Evolutionary conservation across 2,113 vertebrate genomes (phyloP).

Genomic region (Meriones unguiculatus): DNA sequence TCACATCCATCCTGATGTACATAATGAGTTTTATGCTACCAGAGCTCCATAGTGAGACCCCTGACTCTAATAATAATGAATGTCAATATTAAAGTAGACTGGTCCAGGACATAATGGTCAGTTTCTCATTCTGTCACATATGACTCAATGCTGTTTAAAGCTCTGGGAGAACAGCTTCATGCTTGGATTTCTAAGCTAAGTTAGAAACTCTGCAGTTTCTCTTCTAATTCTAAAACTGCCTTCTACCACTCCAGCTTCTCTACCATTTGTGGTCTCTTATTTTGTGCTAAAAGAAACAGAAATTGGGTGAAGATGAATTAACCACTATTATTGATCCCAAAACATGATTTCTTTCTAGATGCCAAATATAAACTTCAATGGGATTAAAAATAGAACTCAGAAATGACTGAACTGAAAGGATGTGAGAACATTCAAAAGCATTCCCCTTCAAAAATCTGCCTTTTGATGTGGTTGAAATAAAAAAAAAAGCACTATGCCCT

Average conservation of each 20-base stretch:
- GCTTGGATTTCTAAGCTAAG: background rate
- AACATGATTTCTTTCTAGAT: background rate
- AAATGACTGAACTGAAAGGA: conserved; percentile 54
- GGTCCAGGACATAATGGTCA: background rate
- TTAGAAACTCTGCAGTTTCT: background rate
- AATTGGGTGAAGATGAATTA: conserved; percentile 23
- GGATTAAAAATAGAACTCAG: conserved; percentile 57
- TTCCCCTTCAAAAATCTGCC: conserved; percentile 45
- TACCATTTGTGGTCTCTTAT: background rate
- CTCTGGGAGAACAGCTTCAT: background rate
- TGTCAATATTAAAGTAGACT: background rate
- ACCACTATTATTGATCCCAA: background rate
- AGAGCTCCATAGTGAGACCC: background rate
- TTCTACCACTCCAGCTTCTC: background rate
- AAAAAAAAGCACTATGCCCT: conserved; percentile 15
- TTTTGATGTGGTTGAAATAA: conserved; percentile 12
- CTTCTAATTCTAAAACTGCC: background rate
- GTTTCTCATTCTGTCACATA: background rate
- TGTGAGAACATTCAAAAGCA: conserved; percentile 3
- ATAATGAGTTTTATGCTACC: no score
- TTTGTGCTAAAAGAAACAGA: background rate
- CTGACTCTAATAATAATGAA: background rate
- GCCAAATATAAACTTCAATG: conserved; percentile 46
- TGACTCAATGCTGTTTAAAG: background rate
- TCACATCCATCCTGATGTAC: background rate